phyloP scores from a whole-genome alignment of 2,888 invertebrate species.

The Eristalis pertinax region DNA sequence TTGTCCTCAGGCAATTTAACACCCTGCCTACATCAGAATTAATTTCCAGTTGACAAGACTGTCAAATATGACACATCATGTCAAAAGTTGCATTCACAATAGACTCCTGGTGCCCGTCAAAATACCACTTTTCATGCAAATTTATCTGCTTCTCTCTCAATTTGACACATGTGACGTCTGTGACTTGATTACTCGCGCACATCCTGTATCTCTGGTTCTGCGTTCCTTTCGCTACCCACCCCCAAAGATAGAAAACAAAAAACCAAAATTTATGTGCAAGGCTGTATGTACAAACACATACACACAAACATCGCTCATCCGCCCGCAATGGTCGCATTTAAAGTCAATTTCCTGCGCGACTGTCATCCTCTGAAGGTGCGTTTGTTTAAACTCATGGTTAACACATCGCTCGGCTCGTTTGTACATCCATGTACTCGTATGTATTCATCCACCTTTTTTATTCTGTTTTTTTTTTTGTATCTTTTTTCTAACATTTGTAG shows the following conservation, averaged over 20 bases:
- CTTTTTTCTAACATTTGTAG: slow-evolving; percentile 25
- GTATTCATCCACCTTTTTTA: slow-evolving; percentile 17
- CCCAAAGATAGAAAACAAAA: neutral
- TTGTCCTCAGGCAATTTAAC: neutral
- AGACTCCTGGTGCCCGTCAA: neutral
- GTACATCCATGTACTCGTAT: neutral
- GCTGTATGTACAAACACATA: neutral
- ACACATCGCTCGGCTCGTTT: neutral
- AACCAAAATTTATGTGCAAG: neutral
- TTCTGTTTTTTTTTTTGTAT: slow-evolving; percentile 25
- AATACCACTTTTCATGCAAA: neutral
- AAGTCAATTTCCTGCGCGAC: slow-evolving; percentile 55
- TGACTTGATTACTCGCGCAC: neutral
- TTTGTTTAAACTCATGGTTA: slow-evolving; percentile 3
- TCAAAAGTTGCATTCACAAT: neutral
- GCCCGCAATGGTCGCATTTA: slow-evolving; percentile 22
- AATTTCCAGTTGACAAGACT: neutral
- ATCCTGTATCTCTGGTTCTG: neutral
- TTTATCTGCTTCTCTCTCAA: neutral
- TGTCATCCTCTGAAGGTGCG: slow-evolving; percentile 13
- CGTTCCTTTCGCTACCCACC: neutral
- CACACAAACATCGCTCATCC: slow-evolving; percentile 7
- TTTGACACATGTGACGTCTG: neutral
- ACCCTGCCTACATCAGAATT: neutral
- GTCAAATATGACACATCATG: neutral